Evolutionary conservation across 2,113 vertebrate species (phyloP), one percentile per base, ranked within the genome.

Genomic region (Psettodes erumei): DNA sequence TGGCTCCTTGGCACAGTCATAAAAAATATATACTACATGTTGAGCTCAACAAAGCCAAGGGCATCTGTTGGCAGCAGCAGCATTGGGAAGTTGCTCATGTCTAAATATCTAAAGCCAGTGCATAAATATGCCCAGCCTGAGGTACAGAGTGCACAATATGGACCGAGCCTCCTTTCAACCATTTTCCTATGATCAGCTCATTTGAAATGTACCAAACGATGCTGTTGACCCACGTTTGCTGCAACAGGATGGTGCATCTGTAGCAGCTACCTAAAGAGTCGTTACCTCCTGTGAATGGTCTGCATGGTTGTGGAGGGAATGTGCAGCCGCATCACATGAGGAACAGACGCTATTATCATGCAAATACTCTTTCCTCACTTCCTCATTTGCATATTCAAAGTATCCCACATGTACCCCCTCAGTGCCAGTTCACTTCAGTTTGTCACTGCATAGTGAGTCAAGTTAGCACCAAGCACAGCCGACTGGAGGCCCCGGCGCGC

Each of bases 311-410:
- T 19, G 37, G 50, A 68, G 53, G 56, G 65, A 82, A 67, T 47
- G 43, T 51, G 38, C 61, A 60, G 28, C 43, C 25, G 7, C 59
- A 48, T 58, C 71, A 43, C 48, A 61, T 25, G 47, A 73, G 63
- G 53, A 63, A 70, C 61, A 67, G 16, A 42, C 59, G 42, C 63
- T 23, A 71, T 80, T 77, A 64, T 74, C 53, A 88, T 71, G 79
- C 75, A 84, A 84, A 86, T 71, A 53, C 12, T 16, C 27, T 63
- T 77, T 83, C 54, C 67, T 55, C 30, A 25, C 32, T n/a, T 35
- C 11, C 30, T 65, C 32, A 56, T 87, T 84, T 87, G 68, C 72
- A 79, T 73, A 85, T 69, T 78, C 69, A 67, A 75, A 69, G 37
- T 35, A 11, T 62, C 59, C 51, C 64, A 27, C 18, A 54, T 18